Percentiles rank a stretch among this genome's conserved stretches.
Evolutionary conservation across 2,113 vertebrate genomes (phyloP).

Genomic region (Grallaria varia): DNA sequence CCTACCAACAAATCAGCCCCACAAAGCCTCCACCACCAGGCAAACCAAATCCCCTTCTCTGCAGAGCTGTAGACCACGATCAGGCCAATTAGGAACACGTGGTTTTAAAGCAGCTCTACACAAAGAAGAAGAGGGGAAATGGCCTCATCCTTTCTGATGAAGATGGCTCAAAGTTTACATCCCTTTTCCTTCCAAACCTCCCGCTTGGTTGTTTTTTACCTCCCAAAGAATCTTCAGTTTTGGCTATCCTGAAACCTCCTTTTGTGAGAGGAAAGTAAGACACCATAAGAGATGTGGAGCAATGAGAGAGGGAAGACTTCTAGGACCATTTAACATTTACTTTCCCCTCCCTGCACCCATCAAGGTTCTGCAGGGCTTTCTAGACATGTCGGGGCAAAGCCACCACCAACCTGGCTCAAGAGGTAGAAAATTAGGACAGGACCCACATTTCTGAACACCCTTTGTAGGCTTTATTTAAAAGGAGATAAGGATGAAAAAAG

Average conservation of each 20-base stretch:
- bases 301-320: neutral
- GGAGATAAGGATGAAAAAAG: neutral
- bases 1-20: neutral
- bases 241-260: neutral
- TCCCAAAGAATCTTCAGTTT: neutral
- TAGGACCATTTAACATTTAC: neutral
- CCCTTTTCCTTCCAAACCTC: neutral
- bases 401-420: neutral
- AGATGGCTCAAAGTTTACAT: neutral
- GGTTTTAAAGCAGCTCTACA: neutral
- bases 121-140: neutral
- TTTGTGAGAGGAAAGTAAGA: neutral
- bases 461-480: conserved; percentile 16
- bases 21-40: neutral
- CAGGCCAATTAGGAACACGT: neutral
- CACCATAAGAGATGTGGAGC: neutral
- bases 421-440: conserved; percentile 7
- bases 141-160: neutral
- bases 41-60: neutral
- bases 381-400: neutral
- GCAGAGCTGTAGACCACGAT: neutral
- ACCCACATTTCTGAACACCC: conserved; percentile 16
- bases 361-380: neutral
- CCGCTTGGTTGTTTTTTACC: neutral
- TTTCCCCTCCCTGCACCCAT: neutral